Base-by-base conservation (phyloP, 2,888 invertebrate species). In the Eretmocerus hayati region DNA sequence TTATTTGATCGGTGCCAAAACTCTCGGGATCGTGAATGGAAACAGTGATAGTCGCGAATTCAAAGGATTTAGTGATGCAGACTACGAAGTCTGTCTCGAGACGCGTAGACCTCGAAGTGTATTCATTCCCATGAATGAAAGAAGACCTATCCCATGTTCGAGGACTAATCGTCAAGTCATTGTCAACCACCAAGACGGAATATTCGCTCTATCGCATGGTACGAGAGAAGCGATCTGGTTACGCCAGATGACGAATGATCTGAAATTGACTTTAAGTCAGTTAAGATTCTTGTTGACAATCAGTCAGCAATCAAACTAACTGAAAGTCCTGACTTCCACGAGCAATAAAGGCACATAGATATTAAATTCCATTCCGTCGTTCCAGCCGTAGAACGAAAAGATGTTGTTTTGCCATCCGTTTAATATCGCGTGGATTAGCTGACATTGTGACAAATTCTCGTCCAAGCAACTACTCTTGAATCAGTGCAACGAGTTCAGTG, bases 161-260 rank as follows among this genome's bases (percentile, higher is more conserved):
- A 33, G 33, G 33, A 9, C 56, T 58, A 39, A 41, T 32, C 8
- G 23, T 46, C 2, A 52, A 57, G 2, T 37, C 56, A 2, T 40
- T 52, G 4, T 57, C 55, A 23, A 55, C 57, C 1, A 48, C 57
- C 1, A 55, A 59, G 42, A 46, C 56, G 0, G 58, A 59, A 33
- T 61, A 59, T 44, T 55, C 38, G 55, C 58, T 4, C 44, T 56
- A 23, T 46, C 46, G 5, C 39, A 45, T 9, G 54, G 50, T 18
- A 46, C 49, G 8, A 48, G 56, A 33, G 56, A 59, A 35, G 53
- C 52, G 16, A 18, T 54, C 11, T 33, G 33, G 33, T 33, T 33
- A 15, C 1, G 33, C 15, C 33, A 16, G 15, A 33, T 33, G n/a
- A 13, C 15, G 5, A 33, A 33, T 33, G 33, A 33, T 9, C n/a